Conservation (phyloP, 2,113 vertebrate genomes). For the Dendrocopos noguchii region DNA sequence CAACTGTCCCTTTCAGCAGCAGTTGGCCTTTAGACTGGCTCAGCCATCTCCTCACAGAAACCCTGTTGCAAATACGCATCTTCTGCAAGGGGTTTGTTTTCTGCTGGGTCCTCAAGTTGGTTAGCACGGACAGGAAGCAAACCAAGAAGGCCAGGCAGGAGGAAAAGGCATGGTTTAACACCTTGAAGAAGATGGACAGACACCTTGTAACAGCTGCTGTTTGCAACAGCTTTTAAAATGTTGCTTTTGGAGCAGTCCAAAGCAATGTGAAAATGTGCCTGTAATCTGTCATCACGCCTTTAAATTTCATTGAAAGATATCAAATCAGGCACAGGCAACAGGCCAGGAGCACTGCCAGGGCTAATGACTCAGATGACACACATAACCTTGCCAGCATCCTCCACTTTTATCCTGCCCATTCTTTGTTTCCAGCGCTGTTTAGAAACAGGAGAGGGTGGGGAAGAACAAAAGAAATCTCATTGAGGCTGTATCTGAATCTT, state of each 20-base stretch:
- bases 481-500: background rate
- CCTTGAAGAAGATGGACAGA: background rate
- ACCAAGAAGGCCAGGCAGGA: background rate
- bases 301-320: background rate
- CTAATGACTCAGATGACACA: background rate
- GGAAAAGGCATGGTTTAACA: background rate
- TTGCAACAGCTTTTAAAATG: background rate
- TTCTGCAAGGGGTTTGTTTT: background rate
- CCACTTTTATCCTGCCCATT: background rate
- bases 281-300: background rate
- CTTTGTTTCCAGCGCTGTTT: background rate
- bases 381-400: background rate
- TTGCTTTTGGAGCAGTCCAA: background rate
- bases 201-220: background rate
- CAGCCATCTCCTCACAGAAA: background rate
- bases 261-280: background rate
- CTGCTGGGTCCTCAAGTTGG: background rate
- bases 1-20: background rate
- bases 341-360: background rate
- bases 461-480: background rate
- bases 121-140: background rate
- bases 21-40: background rate
- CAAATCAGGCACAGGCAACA: background rate
- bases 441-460: background rate
- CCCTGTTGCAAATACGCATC: background rate